These are phyloP conservation scores for Notodonta ziczac DNA, from an alignment of 2,888 invertebrate genomes.

Conservation along the genomic window DNA sequence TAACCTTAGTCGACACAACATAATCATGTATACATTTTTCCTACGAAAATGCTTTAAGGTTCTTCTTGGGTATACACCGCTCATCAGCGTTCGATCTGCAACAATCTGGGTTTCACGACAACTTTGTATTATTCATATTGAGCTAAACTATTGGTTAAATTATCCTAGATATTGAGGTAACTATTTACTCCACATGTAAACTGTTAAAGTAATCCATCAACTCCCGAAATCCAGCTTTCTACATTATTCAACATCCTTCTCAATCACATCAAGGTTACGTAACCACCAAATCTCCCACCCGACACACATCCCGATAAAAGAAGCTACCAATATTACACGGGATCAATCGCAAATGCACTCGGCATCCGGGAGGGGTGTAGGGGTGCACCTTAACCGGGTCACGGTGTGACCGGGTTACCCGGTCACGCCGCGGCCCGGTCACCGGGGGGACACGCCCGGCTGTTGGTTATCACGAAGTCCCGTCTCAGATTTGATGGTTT, in stretches of 20 bases:
- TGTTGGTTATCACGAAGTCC: slow-evolving; percentile 27
- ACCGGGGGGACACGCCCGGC: slow-evolving; percentile 42
- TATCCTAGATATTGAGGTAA: too few relatives aligned
- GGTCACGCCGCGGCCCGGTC: slow-evolving; percentile 44
- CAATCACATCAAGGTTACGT: slow-evolving; percentile 9
- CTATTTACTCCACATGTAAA: too few relatives aligned
- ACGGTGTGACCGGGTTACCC: slow-evolving; percentile 63
- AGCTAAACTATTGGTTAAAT: too few relatives aligned
- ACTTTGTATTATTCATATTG: too few relatives aligned
- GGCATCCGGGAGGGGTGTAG: slow-evolving; percentile 41
- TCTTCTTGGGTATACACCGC: background rate
- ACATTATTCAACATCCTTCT: too few relatives aligned
- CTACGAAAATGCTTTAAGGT: background rate
- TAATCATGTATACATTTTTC: too few relatives aligned
- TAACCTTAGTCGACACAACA: too few relatives aligned
- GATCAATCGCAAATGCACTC: slow-evolving; percentile 69
- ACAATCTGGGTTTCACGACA: too few relatives aligned
- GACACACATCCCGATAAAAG: slow-evolving; percentile 33
- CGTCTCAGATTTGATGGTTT: slow-evolving; percentile 43
- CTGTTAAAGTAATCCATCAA: too few relatives aligned
- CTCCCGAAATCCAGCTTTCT: too few relatives aligned
- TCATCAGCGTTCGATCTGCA: too few relatives aligned
- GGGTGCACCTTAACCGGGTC: slow-evolving; percentile 62
- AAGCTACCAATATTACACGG: slow-evolving; percentile 39
- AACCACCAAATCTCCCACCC: slow-evolving; percentile 13